These are phyloP conservation scores for Molossus molossus DNA, from an alignment of 2,797 vertebrate genomes.

Conservation along the genomic window DNA sequence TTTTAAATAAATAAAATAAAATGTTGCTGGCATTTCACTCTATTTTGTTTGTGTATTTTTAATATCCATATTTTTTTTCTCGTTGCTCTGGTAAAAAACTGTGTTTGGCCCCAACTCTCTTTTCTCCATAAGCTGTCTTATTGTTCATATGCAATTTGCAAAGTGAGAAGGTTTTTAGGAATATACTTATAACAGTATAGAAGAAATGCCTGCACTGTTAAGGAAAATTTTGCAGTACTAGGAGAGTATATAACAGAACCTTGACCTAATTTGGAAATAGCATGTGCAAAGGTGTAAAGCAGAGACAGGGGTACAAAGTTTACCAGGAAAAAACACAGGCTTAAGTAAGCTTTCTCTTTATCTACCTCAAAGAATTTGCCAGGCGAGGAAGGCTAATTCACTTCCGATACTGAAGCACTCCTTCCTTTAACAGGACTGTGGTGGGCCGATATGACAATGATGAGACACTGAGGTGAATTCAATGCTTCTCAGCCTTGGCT, in stretches of 20 bases:
- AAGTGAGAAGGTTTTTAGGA: constrained; percentile 13
- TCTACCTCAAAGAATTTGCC: background rate
- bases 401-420: background rate
- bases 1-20: background rate
- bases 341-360: background rate
- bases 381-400: background rate
- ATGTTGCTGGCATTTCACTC: background rate
- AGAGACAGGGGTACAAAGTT: background rate
- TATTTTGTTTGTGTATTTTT: constrained; percentile 1
- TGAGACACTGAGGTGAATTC: background rate
- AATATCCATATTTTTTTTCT: background rate
- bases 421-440: background rate
- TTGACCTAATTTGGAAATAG: background rate
- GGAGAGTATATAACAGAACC: background rate
- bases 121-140: background rate
- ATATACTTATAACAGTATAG: background rate
- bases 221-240: background rate
- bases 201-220: background rate
- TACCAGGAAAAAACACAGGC: background rate
- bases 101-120: background rate
- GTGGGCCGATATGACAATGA: rapidly evolving
- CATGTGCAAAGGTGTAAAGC: background rate
- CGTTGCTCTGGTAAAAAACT: background rate
- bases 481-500: background rate
- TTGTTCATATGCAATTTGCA: background rate